Evolutionary conservation across 2,888 invertebrate species (phyloP).

Genomic region (Netelia inedita): DNA sequence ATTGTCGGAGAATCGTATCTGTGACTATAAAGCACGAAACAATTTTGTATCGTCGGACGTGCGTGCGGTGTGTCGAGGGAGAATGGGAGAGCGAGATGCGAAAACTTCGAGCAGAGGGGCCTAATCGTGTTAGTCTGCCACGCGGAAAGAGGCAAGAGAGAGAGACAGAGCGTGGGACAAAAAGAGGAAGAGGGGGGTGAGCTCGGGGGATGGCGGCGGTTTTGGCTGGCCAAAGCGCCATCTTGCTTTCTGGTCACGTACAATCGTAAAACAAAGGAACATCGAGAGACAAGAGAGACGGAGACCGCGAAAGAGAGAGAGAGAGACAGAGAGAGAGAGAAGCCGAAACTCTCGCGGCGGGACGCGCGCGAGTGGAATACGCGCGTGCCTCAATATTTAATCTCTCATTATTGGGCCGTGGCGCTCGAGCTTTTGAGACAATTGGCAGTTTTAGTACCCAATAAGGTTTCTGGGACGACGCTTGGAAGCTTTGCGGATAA

Average conservation of each 20-base stretch:
- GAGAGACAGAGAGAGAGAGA: conserved; percentile 8
- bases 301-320: conserved; percentile 65
- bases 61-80: conserved; percentile 42
- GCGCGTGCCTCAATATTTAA: conserved; percentile 83
- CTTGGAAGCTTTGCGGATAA: conserved; percentile 62
- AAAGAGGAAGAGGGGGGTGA: background rate
- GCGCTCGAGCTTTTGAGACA: conserved; percentile 83
- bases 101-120: conserved; percentile 68
- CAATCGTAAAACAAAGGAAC: conserved; percentile 84
- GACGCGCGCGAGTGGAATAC: conserved; percentile 75
- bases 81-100: conserved; percentile 41
- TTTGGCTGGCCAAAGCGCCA: conserved; percentile 73
- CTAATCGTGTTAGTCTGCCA: conserved; percentile 80
- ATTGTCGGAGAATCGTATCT: conserved; percentile 31
- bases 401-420: conserved; percentile 83
- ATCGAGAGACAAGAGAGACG: conserved; percentile 73
- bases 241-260: conserved; percentile 85
- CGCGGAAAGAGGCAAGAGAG: conserved; percentile 37
- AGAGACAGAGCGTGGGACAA: background rate
- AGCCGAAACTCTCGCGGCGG: conserved; percentile 45
- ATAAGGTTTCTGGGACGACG: conserved; percentile 75
- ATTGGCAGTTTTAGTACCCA: conserved; percentile 83
- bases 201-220: conserved; percentile 29
- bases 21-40: conserved; percentile 51
- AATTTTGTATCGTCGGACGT: conserved; percentile 61